Conservation (phyloP, 2,888 invertebrate genomes). For the Zelleria hepariella region DNA sequence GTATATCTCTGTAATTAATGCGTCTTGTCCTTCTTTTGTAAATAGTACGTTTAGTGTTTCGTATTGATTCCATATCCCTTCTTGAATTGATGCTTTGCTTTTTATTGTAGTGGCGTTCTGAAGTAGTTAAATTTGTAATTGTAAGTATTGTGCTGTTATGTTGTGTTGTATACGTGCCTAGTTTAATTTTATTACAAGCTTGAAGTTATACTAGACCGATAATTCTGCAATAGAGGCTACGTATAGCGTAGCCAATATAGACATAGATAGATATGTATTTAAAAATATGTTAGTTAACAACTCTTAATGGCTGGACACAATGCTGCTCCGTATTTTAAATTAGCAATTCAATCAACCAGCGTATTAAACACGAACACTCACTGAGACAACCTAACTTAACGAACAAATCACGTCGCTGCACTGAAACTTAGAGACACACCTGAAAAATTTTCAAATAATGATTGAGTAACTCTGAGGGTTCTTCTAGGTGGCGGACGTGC, state of each 20-base stretch:
- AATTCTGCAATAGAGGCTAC: not conserved
- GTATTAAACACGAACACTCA: not conserved
- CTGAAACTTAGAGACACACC: not conserved
- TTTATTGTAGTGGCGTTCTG: not conserved
- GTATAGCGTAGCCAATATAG: too few species aligned
- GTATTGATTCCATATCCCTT: not conserved
- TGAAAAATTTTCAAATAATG: not conserved
- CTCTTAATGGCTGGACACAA: not conserved
- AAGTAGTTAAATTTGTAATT: not conserved
- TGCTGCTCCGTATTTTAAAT: not conserved
- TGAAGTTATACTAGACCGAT: not conserved
- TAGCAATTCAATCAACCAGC: not conserved
- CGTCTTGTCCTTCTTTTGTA: not conserved
- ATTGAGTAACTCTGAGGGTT: not conserved
- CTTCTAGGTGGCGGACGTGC: conserved; percentile 84
- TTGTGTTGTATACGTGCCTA: too few species aligned
- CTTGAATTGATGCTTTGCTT: not conserved
- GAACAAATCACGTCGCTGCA: not conserved
- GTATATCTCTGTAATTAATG: not conserved
- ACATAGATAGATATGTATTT: not conserved
- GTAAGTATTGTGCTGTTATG: not conserved
- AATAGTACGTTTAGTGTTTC: not conserved
- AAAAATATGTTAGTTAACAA: not conserved
- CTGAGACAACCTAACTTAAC: not conserved
- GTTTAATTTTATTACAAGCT: not conserved